A percentile compares a stretch with the other conserved stretches of the same genome.
phyloP scores from a whole-genome alignment of 2,113 vertebrate species.

The Hydrolagus affinis region DNA sequence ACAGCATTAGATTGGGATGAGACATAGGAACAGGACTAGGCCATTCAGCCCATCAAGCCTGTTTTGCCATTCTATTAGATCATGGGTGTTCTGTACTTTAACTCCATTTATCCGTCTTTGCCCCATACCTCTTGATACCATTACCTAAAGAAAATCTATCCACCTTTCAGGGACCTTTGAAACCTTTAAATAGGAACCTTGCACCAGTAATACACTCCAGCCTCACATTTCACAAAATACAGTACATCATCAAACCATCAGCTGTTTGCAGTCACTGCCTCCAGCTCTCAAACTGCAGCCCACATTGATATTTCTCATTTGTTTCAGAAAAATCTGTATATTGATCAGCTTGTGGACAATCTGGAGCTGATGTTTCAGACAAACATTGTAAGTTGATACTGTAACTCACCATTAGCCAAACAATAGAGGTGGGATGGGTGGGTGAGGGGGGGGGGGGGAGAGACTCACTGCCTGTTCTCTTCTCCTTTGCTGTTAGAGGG shows the following conservation, averaged over 20 bases:
- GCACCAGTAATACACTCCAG: background rate
- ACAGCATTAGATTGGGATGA: too few relatives aligned
- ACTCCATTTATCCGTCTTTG: too few relatives aligned
- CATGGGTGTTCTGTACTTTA: too few relatives aligned
- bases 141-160: too few relatives aligned
- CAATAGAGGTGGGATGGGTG: background rate
- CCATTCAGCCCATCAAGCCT: too few relatives aligned
- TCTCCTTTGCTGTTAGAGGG: too few relatives aligned
- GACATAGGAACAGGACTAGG: too few relatives aligned
- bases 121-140: too few relatives aligned
- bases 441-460: background rate
- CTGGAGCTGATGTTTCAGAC: slow-evolving; percentile 16
- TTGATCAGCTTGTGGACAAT: background rate
- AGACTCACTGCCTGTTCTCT: too few relatives aligned
- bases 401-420: background rate
- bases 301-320: background rate
- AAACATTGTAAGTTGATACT: background rate
- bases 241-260: background rate
- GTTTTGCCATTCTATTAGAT: too few relatives aligned
- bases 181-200: too few relatives aligned
- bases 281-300: background rate
- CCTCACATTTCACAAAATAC: background rate
- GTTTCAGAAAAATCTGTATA: slow-evolving; percentile 19
- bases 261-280: background rate
- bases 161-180: too few relatives aligned